These are phyloP conservation scores for Geopemphigus sp. DNA, from an alignment of 1,140 invertebrate species.

Conservation along the genomic window DNA sequence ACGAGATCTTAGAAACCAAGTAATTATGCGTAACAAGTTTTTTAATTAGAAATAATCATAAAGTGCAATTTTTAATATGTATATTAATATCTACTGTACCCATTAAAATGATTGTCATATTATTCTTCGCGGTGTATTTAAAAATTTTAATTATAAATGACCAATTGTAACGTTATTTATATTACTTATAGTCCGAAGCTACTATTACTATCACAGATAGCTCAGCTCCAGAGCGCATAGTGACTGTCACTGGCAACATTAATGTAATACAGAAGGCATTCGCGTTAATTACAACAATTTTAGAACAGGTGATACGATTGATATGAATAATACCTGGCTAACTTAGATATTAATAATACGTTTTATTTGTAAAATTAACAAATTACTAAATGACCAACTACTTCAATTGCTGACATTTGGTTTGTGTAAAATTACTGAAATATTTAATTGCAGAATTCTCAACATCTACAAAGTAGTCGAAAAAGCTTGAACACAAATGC, in stretches of 20 bases:
- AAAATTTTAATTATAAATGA: no score
- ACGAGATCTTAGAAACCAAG: conserved; percentile 94
- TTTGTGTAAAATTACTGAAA: not conserved
- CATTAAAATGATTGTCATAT: not conserved
- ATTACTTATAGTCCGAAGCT: conserved; percentile 45
- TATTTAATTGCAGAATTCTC: conserved; percentile 21
- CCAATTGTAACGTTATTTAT: not conserved
- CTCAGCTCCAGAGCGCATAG: conserved; percentile 50
- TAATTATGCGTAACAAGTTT: conserved; percentile 61
- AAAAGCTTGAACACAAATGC: conserved; percentile 29
- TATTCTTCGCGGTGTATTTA: not conserved
- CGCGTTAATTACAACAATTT: conserved; percentile 50
- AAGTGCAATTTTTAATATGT: no score
- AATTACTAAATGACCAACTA: not conserved
- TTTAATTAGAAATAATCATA: no score
- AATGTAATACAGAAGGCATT: conserved; percentile 51
- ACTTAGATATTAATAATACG: not conserved
- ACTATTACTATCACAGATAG: conserved; percentile 50
- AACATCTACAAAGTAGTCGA: conserved; percentile 45
- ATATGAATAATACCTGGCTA: not conserved
- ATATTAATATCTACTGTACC: no score
- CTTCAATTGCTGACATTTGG: not conserved
- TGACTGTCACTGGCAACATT: conserved; percentile 51
- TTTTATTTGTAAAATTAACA: not conserved
- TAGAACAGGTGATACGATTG: conserved; percentile 53